Evolutionary conservation across 2,888 invertebrate genomes (phyloP).

Genomic region (Lithophane ornitopus): DNA sequence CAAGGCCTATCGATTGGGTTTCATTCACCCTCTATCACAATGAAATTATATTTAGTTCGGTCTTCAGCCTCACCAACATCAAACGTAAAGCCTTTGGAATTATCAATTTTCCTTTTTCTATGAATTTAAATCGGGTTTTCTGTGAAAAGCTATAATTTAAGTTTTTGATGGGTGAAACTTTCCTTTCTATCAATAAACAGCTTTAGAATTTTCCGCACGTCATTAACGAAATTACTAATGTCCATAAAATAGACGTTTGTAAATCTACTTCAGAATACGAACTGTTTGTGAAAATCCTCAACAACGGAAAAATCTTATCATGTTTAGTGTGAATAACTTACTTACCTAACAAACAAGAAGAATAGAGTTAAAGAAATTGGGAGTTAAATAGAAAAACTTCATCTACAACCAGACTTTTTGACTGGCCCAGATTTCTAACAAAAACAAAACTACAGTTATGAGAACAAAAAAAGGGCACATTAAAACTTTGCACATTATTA

Average conservation of each 20-base stretch:
- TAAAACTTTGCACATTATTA: constrained; percentile 31
- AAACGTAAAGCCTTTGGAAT: constrained; percentile 17
- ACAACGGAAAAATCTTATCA: neutral
- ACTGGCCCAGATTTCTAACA: neutral
- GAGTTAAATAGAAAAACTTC: neutral
- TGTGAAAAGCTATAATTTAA: neutral
- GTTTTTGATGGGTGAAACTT: neutral
- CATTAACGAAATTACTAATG: neutral
- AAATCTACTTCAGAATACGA: neutral
- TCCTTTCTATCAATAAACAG: neutral
- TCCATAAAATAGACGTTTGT: neutral
- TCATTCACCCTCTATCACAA: constrained; percentile 56
- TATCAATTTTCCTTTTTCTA: constrained; percentile 4
- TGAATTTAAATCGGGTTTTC: neutral
- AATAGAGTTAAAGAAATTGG: neutral
- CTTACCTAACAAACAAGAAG: neutral
- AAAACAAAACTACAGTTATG: neutral
- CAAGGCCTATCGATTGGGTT: constrained; percentile 54
- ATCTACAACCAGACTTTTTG: neutral
- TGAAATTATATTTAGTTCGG: constrained; percentile 43
- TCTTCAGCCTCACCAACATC: constrained; percentile 7
- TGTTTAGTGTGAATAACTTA: neutral
- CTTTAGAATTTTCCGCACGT: no score
- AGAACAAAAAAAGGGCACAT: constrained; percentile 12
- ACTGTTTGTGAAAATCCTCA: neutral